phyloP scores from a whole-genome alignment of 1,140 invertebrate genomes.

The Drosophila repletoides region DNA sequence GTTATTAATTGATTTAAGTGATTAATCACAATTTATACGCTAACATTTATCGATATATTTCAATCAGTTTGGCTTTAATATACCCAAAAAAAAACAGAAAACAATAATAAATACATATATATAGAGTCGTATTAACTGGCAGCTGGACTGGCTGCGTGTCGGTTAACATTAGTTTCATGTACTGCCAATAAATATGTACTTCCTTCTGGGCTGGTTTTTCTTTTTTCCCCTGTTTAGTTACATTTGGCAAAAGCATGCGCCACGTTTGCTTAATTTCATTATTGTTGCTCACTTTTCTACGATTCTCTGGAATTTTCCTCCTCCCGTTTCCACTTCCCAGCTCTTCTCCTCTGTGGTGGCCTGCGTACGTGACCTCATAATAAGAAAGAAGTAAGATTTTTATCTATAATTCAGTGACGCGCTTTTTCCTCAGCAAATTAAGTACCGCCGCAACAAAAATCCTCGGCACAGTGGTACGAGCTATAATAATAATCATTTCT shows the following conservation, averaged over 20 bases:
- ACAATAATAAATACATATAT: too few species aligned
- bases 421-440: conserved; percentile 36
- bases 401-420: conserved; percentile 73
- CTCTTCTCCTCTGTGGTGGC: conserved; percentile 7
- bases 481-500: conserved; percentile 56
- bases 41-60: conserved; percentile 6
- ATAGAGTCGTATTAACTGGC: conserved; percentile 52
- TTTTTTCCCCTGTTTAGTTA: conserved; percentile 42
- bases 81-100: neutral
- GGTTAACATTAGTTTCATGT: conserved; percentile 68
- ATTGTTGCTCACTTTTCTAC: conserved; percentile 54
- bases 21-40: neutral
- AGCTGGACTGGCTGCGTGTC: conserved; percentile 52
- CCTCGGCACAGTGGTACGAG: conserved; percentile 2
- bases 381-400: conserved; percentile 76
- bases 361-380: conserved; percentile 76
- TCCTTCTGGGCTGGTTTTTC: conserved; percentile 37
- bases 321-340: conserved; percentile 6
- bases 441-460: conserved; percentile 11
- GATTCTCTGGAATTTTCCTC: neutral
- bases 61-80: conserved; percentile 11
- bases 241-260: conserved; percentile 51
- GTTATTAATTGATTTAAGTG: conserved; percentile 13
- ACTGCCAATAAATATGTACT: conserved; percentile 69
- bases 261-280: conserved; percentile 77